Conservation (phyloP, 2,797 vertebrate genomes). For the Carapus acus region DNA sequence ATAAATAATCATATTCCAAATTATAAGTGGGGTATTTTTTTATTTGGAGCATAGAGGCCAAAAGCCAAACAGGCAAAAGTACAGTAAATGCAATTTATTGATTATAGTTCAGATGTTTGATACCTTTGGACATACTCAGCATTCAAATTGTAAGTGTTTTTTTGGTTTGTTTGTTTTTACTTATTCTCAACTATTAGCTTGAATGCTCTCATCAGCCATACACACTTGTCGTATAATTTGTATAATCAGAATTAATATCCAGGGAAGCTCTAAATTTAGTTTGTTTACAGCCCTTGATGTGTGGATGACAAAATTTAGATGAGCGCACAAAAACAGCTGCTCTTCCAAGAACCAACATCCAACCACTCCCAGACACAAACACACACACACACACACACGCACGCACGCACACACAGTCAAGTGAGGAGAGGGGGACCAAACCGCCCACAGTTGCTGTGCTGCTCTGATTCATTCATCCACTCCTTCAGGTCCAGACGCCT, state of each 20-base stretch:
- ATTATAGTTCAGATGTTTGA: too few species aligned
- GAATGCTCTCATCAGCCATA: background rate
- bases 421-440: conserved; percentile 17
- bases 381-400: conserved; percentile 7
- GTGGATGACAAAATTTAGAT: conserved; percentile 8
- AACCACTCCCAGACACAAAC: conserved; percentile 1
- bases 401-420: conserved; percentile 7
- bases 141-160: too few species aligned
- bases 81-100: too few species aligned
- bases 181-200: background rate
- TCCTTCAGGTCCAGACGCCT: too few species aligned
- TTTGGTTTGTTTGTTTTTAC: too few species aligned
- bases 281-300: background rate
- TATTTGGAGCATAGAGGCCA: too few species aligned
- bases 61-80: too few species aligned
- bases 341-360: background rate
- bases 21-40: too few species aligned
- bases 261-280: background rate
- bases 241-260: too few species aligned
- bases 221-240: too few species aligned
- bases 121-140: too few species aligned
- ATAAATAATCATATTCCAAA: too few species aligned
- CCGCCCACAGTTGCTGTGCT: background rate
- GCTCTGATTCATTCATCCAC: conserved; percentile 19
- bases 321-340: conserved; percentile 17